phyloP scores from a whole-genome alignment of 2,797 vertebrate genomes.

The Pseudocheirus occidentalis region DNA sequence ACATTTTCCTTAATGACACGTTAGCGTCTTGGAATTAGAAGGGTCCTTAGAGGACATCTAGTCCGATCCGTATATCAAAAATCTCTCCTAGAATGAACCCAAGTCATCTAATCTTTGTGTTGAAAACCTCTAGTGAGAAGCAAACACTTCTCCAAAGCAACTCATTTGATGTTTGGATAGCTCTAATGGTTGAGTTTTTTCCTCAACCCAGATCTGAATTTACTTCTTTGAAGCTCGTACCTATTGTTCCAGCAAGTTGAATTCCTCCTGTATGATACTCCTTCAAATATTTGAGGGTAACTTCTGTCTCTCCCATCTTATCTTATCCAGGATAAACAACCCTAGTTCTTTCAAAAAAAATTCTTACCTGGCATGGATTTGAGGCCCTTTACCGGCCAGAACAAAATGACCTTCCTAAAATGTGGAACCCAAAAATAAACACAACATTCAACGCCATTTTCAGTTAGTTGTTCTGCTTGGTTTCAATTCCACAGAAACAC shows the following conservation, averaged over 20 bases:
- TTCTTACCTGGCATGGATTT: not conserved
- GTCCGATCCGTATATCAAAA: too few relatives aligned
- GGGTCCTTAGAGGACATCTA: too few relatives aligned
- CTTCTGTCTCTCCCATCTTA: not conserved
- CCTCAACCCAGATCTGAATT: not conserved
- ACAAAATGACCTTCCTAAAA: not conserved
- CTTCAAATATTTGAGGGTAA: not conserved
- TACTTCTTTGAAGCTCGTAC: not conserved
- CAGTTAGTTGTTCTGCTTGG: too few relatives aligned
- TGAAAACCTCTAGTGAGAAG: too few relatives aligned
- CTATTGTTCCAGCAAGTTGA: not conserved
- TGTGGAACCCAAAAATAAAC: not conserved
- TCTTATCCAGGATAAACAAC: not conserved
- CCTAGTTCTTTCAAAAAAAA: not conserved
- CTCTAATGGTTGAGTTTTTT: too few relatives aligned
- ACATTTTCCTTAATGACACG: too few relatives aligned
- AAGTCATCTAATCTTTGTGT: too few relatives aligned
- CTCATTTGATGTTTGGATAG: too few relatives aligned
- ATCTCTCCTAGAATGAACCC: too few relatives aligned
- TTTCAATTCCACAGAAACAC: too few relatives aligned
- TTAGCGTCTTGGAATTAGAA: too few relatives aligned
- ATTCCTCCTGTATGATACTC: not conserved
- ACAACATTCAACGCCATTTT: not conserved
- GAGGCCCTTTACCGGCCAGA: not conserved
- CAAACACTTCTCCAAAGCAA: too few relatives aligned